A percentile compares a stretch with the other conserved stretches of the same genome.
phyloP scores from a whole-genome alignment of 1,140 invertebrate species.

The Arctopsyche grandis region DNA sequence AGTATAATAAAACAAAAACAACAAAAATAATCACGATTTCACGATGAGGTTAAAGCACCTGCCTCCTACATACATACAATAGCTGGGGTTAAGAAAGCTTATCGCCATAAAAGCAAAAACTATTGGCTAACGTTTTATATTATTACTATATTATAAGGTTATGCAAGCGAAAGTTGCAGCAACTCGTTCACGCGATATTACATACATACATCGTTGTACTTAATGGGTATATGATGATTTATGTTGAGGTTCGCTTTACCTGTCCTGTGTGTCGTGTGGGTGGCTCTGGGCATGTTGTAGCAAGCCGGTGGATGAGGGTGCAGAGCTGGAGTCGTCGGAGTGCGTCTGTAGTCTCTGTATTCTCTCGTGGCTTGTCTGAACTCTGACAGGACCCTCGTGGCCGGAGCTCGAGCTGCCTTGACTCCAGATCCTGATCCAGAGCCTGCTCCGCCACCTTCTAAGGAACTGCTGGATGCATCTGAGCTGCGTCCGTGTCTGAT shows the following conservation, averaged over 20 bases:
- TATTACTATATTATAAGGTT: too few species aligned
- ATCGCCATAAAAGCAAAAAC: conserved; percentile 35
- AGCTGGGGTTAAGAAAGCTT: conserved; percentile 37
- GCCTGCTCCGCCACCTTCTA: conserved; percentile 55
- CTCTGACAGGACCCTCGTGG: conserved; percentile 47
- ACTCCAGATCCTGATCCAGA: conserved; percentile 15
- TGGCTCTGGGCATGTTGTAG: conserved; percentile 61
- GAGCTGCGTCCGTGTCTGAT: conserved; percentile 44
- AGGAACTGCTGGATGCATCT: conserved; percentile 36
- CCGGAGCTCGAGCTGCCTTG: conserved; percentile 42
- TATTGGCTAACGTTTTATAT: conserved; percentile 31
- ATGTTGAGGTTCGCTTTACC: conserved; percentile 5
- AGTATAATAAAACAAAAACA: background rate
- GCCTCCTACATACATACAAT: conserved; percentile 28
- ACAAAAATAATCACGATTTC: conserved; percentile 3
- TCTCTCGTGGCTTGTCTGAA: conserved; percentile 57
- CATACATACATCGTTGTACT: background rate
- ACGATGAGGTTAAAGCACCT: conserved; percentile 24
- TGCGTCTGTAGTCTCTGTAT: conserved; percentile 61
- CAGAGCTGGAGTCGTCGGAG: conserved; percentile 43
- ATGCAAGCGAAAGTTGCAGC: conserved; percentile 16
- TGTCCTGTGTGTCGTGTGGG: conserved; percentile 52
- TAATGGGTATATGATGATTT: too few species aligned
- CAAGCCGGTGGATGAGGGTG: conserved; percentile 63
- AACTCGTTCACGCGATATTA: conserved; percentile 35